A percentile compares a stretch with the other conserved stretches of the same genome.
phyloP scores from a whole-genome alignment of 1,140 invertebrate species.

The Goniozus legneri region DNA sequence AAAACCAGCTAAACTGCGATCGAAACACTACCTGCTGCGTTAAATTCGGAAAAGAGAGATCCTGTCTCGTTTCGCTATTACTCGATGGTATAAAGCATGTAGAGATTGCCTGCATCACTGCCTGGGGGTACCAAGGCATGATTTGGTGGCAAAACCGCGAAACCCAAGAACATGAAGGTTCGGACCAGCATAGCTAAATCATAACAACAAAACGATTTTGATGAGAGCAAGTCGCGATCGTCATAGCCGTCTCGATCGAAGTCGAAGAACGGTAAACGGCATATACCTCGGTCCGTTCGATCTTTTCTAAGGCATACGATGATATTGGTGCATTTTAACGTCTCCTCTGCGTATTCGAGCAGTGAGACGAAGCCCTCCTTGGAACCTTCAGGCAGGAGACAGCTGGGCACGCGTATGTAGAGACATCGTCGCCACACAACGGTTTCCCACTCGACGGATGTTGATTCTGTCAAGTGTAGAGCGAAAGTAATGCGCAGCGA shows the following conservation, averaged over 20 bases:
- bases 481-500: constrained; percentile 72
- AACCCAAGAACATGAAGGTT: constrained; percentile 96
- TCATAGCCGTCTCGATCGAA: constrained; percentile 11
- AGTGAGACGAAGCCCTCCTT: constrained; percentile 91
- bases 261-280: constrained; percentile 24
- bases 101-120: constrained; percentile 67
- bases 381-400: constrained; percentile 81
- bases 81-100: constrained; percentile 78
- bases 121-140: constrained; percentile 69
- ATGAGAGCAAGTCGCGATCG: constrained; percentile 11
- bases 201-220: constrained; percentile 35
- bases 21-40: constrained; percentile 41
- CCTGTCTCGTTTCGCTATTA: constrained; percentile 49
- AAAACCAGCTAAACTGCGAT: too few relatives aligned
- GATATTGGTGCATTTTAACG: constrained; percentile 77
- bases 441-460: constrained; percentile 77
- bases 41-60: constrained; percentile 46
- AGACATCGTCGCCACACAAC: constrained; percentile 75
- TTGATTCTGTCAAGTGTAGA: constrained; percentile 73
- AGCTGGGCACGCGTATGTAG: constrained; percentile 82
- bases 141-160: constrained; percentile 78
- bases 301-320: constrained; percentile 82
- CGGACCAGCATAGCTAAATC: constrained; percentile 76
- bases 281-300: constrained; percentile 71
- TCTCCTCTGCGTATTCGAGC: constrained; percentile 93